phyloP scores from a whole-genome alignment of 2,113 vertebrate species.

The Phasianus colchicus region DNA sequence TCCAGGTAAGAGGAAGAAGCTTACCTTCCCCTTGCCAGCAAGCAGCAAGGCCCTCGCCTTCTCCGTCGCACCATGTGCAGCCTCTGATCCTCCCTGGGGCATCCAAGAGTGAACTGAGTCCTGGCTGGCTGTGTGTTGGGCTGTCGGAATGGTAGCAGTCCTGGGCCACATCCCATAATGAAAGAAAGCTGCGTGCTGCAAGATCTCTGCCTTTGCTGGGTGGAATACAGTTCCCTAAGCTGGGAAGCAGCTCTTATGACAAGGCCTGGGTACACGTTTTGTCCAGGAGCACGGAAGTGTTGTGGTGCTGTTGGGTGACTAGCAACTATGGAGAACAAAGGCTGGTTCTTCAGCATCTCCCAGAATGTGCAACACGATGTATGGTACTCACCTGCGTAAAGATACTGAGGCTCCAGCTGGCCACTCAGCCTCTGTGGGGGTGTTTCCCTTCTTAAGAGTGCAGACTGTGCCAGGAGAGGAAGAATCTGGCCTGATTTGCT shows the following conservation, averaged over 20 bases:
- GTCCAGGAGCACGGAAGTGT: neutral
- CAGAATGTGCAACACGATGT: neutral
- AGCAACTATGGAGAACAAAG: neutral
- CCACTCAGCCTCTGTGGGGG: neutral
- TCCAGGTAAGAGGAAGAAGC: constrained; percentile 33
- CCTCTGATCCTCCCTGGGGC: constrained; percentile 55
- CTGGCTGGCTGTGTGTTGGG: constrained; percentile 20
- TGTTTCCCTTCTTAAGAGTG: neutral
- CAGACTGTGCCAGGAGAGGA: constrained; percentile 3
- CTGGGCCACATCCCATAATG: neutral
- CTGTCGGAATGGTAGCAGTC: constrained; percentile 6
- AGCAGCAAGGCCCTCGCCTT: constrained; percentile 53
- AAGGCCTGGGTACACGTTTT: neutral
- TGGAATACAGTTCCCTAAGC: constrained; percentile 25
- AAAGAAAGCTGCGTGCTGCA: constrained; percentile 54
- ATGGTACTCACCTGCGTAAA: constrained; percentile 23
- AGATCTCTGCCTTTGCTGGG: constrained; percentile 38
- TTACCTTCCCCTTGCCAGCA: constrained; percentile 53
- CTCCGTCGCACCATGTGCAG: constrained; percentile 40
- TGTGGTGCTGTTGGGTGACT: neutral
- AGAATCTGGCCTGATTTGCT: constrained; percentile 26
- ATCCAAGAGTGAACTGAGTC: constrained; percentile 51
- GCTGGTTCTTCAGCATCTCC: constrained; percentile 34
- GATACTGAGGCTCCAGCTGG: constrained; percentile 3
- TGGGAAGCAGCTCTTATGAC: constrained; percentile 26